These are phyloP conservation scores for Vesta saturnalis DNA, from an alignment of 2,888 invertebrate species.

Conservation along the genomic window DNA sequence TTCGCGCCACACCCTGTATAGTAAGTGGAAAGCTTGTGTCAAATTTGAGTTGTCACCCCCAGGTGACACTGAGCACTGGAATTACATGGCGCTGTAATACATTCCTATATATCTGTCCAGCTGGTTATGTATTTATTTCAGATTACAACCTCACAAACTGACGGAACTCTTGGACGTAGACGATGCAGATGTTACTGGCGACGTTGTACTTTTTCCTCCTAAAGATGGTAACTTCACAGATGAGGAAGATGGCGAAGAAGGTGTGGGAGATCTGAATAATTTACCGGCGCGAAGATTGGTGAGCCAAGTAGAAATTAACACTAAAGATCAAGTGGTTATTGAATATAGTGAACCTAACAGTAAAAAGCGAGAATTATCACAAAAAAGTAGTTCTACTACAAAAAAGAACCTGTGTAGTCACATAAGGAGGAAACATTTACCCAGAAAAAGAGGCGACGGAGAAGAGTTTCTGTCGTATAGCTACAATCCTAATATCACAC, in stretches of 20 bases:
- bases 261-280: not conserved
- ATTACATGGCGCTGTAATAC: too few species aligned
- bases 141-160: slow-evolving; percentile 1
- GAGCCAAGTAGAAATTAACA: not conserved
- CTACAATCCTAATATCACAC: not conserved
- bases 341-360: not conserved
- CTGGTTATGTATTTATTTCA: not conserved
- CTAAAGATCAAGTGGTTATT: not conserved
- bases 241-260: slow-evolving; percentile 14
- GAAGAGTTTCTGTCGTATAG: not conserved
- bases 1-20: too few species aligned
- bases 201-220: not conserved
- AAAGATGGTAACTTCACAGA: slow-evolving; percentile 8
- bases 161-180: not conserved
- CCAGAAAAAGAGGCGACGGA: not conserved
- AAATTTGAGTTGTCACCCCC: not conserved
- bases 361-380: not conserved
- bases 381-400: not conserved
- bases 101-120: too few species aligned
- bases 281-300: not conserved
- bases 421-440: not conserved
- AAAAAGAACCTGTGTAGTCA: not conserved
- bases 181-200: not conserved
- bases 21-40: too few species aligned
- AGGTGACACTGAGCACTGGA: not conserved